Evolutionary conservation across 30 jellyfish, hydroid and myxozoan genomes (phyloP).

Genomic region (Hydra vulgaris): DNA sequence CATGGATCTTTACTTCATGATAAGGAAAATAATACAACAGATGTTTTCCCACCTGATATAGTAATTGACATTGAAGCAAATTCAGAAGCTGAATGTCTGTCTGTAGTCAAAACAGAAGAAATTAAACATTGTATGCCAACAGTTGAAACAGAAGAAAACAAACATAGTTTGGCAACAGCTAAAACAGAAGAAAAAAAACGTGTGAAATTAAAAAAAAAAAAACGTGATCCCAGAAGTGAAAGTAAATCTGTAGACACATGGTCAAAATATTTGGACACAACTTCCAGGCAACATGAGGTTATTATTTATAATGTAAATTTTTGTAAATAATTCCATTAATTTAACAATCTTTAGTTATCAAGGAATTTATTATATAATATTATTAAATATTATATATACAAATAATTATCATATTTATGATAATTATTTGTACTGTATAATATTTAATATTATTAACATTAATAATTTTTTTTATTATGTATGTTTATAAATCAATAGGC

Average conservation of each 20-base stretch:
- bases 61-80: slow-evolving; percentile 19
- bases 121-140: background rate
- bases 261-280: slow-evolving; percentile 59
- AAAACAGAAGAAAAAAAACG: slow-evolving; percentile 2
- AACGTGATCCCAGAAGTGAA: slow-evolving; percentile 5
- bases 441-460: no score
- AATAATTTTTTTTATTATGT: no score
- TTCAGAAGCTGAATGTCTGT: slow-evolving; percentile 4
- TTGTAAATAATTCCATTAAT: no score
- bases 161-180: background rate
- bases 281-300: slow-evolving; percentile 57
- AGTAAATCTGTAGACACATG: slow-evolving; percentile 34
- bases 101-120: background rate
- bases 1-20: background rate
- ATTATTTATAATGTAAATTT: no score
- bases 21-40: background rate
- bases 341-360: no score
- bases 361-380: no score
- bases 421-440: no score
- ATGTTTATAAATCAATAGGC: no score
- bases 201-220: background rate
- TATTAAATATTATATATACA: no score
- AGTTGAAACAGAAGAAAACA: no score
- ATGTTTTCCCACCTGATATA: slow-evolving; percentile 21
- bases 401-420: no score